Conservation (phyloP, 2,888 invertebrate species). For the Thecocarcelia acutangulata region DNA sequence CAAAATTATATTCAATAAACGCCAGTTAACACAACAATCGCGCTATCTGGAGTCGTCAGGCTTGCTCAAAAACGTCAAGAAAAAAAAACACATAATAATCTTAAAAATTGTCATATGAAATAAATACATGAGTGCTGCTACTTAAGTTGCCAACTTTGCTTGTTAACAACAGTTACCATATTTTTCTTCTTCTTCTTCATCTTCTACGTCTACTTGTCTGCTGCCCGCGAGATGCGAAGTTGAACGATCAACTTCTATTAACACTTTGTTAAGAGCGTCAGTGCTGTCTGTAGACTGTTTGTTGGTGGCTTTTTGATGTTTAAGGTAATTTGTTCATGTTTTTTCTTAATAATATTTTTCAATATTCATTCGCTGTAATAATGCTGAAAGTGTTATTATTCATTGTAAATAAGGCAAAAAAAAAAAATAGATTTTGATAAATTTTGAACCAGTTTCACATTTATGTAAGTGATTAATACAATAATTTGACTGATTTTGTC, state of each 20-base stretch:
- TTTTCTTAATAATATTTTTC: conserved; percentile 12
- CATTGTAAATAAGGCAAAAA: conserved; percentile 7
- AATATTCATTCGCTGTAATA: conserved; percentile 24
- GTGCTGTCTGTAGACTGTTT: not conserved
- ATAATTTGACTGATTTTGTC: conserved; percentile 27
- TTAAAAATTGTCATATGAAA: conserved; percentile 61
- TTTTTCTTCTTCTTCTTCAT: too few species aligned
- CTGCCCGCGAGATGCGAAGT: not conserved
- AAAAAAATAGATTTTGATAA: conserved; percentile 61
- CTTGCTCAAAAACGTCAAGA: not conserved
- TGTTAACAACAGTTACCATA: conserved; percentile 36
- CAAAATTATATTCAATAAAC: conserved; percentile 57
- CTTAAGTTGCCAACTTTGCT: conserved; percentile 40
- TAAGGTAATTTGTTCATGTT: conserved; percentile 59
- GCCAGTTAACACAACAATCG: conserved; percentile 49
- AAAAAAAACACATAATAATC: conserved; percentile 49
- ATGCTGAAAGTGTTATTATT: conserved; percentile 50
- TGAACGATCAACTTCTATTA: conserved; percentile 37
- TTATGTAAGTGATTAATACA: conserved; percentile 55
- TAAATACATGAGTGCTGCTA: conserved; percentile 59
- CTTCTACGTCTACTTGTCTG: not conserved
- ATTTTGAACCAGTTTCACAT: conserved; percentile 65
- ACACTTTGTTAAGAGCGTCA: conserved; percentile 46
- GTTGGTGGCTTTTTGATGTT: conserved; percentile 27
- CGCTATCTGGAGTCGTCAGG: conserved; percentile 44